Evolutionary conservation across 2,113 vertebrate genomes (phyloP), one percentile per base, ranked within the genome.

Genomic region (Rhinolophus sinicus): DNA sequence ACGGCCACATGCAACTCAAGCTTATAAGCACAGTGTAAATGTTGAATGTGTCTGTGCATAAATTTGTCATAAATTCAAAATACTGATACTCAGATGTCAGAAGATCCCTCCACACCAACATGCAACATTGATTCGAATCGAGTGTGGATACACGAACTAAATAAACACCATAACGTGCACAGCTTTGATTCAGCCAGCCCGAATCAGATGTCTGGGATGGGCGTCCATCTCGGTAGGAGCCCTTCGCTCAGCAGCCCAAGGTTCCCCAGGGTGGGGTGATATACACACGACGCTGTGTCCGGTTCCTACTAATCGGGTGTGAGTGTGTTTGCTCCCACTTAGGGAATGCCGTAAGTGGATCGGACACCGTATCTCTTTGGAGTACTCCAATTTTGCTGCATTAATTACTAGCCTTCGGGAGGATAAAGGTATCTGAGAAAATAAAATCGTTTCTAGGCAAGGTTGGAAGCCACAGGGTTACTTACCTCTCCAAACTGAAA

Each of bases 381-480:
- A 52, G 56, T 40, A 85, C n/a, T 50, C 73, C 47, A 58, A 75
- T 64, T 75, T 80, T 50, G 8, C 22, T 38, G 33, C 28, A 16
- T 75, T 58, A 44, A 80, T 65, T 83, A 56, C 60, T 69, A 22
- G 13, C 73, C 47, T 85, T 90, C 21, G 9, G 33, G 47, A 65
- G 38, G 60, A 54, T 56, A 40, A 44, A 91, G 67, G 38, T 40
- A 88, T 28, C 58, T 38, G 26, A 73, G 77, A n/a, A 47, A 88
- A 75, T 83, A 72, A 90, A 83, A 93, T 33, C 35, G 58, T 80
- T 88, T 73, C 38, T 38, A 88, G 75, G 35, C n/a, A 80, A 40
- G 22, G 13, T 5, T 70, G 30, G 33, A 80, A 93, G 60, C 78
- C 60, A 94, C 67, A 70, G 35, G 30, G 72, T 91, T 95, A 56